phyloP scores from a whole-genome alignment of 2,888 invertebrate species.

The Aquatica leii region DNA sequence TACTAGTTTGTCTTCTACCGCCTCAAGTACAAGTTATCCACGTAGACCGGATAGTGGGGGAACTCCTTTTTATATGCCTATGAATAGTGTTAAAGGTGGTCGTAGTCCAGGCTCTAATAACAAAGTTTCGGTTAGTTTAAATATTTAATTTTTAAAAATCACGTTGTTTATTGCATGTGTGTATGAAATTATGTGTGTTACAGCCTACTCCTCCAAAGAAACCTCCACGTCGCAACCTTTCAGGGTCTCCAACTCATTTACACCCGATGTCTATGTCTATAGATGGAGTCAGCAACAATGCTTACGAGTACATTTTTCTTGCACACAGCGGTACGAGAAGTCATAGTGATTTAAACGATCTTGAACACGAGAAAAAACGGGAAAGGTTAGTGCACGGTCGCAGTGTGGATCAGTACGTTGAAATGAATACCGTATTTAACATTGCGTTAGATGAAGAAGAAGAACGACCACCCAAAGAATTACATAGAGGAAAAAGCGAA shows the following conservation, averaged over 20 bases:
- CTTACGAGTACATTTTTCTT: constrained; percentile 70
- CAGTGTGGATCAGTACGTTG: constrained; percentile 81
- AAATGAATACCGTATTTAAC: constrained; percentile 70
- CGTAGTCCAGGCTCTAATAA: constrained; percentile 68
- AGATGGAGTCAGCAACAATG: constrained; percentile 68
- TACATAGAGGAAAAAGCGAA: constrained; percentile 60
- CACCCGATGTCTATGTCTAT: constrained; percentile 67
- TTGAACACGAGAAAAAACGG: constrained; percentile 63
- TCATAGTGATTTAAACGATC: constrained; percentile 75
- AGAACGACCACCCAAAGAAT: constrained; percentile 51
- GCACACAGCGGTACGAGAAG: constrained; percentile 73
- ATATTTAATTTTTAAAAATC: background rate
- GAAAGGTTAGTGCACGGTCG: constrained; percentile 72
- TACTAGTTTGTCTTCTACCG: constrained; percentile 68
- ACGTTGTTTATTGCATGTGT: background rate
- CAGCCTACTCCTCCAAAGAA: constrained; percentile 89
- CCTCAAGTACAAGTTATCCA: constrained; percentile 67
- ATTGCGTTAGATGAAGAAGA: constrained; percentile 59
- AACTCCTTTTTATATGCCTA: constrained; percentile 66
- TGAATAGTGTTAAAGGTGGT: constrained; percentile 64
- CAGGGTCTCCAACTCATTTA: constrained; percentile 84
- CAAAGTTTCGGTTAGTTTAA: constrained; percentile 69
- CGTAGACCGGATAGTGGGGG: constrained; percentile 63
- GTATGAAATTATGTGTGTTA: constrained; percentile 42
- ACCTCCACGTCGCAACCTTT: constrained; percentile 85